Evolutionary conservation across 2,113 vertebrate species (phyloP).

Genomic region (Rhinolophus ferrumequinum): DNA sequence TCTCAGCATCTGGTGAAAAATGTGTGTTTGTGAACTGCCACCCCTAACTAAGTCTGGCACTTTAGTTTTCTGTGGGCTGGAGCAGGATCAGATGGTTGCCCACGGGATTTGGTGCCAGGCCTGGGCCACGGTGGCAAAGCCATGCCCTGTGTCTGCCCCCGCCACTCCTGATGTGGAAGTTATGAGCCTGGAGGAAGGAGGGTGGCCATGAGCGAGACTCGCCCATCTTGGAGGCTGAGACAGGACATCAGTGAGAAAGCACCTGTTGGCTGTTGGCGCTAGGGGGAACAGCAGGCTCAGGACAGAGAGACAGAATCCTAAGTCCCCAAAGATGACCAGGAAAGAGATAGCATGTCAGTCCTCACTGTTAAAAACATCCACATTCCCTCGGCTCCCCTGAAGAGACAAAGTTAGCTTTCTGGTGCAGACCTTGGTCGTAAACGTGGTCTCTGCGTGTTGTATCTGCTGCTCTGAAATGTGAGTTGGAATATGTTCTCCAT

Average conservation of each 20-base stretch:
- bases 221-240: neutral
- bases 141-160: neutral
- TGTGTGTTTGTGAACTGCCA: neutral
- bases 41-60: accelerated
- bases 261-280: neutral
- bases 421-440: neutral
- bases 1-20: neutral
- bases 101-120: neutral
- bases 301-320: neutral
- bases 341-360: neutral
- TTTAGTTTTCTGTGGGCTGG: neutral
- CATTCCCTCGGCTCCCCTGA: neutral
- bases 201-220: accelerated
- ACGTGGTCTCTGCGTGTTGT: neutral
- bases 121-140: neutral
- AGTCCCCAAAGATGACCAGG: too few species aligned
- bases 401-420: neutral
- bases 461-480: too few species aligned
- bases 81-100: too few species aligned
- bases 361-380: accelerated
- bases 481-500: accelerated
- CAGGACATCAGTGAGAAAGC: neutral
- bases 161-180: accelerated
- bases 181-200: neutral
- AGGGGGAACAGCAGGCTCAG: neutral